These are phyloP conservation scores for Eulemur coronatus DNA, from an alignment of 2,797 vertebrate genomes.

Conservation along the genomic window DNA sequence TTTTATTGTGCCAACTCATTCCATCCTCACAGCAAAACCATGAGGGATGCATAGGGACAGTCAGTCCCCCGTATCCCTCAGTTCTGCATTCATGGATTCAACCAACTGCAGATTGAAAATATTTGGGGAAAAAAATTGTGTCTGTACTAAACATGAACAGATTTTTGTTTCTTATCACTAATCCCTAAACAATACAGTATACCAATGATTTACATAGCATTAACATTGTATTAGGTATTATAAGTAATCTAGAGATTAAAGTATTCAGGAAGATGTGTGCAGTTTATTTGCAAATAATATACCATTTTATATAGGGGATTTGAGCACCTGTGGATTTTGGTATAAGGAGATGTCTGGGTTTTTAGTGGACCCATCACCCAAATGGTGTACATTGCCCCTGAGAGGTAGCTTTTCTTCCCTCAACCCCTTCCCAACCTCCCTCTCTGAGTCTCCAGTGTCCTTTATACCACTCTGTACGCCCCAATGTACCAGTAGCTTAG, in stretches of 20 bases:
- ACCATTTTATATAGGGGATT: neutral
- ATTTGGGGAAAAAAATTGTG: neutral
- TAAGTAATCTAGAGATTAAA: neutral
- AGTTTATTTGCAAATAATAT: neutral
- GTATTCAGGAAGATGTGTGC: neutral
- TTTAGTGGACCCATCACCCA: neutral
- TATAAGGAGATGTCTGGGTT: neutral
- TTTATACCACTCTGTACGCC: neutral
- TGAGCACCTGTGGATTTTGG: neutral
- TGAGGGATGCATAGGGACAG: neutral
- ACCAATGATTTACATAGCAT: neutral
- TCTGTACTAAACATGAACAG: neutral
- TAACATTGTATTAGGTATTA: neutral
- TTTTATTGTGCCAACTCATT: neutral
- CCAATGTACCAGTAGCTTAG: neutral
- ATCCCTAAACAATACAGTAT: neutral
- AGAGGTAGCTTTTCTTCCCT: neutral
- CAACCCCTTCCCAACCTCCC: neutral
- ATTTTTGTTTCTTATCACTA: neutral
- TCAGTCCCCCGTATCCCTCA: neutral
- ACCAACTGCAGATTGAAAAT: neutral
- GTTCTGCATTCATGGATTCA: neutral
- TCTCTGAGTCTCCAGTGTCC: neutral
- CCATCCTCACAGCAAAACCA: neutral
- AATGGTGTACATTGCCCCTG: neutral